Evolutionary conservation across 2,888 invertebrate species (phyloP).

Genomic region (Orchesella flavescens): DNA sequence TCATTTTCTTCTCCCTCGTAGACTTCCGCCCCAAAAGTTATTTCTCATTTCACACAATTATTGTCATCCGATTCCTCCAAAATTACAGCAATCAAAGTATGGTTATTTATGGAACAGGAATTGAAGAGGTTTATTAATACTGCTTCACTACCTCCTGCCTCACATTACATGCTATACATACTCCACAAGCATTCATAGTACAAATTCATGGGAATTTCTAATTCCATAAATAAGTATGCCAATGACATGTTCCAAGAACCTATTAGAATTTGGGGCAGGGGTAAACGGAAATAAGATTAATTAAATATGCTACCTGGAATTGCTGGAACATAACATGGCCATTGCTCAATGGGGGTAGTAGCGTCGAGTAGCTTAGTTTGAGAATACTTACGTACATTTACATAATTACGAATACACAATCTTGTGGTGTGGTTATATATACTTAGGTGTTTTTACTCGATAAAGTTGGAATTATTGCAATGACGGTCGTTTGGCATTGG

Average conservation of each 20-base stretch:
- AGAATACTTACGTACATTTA: background rate
- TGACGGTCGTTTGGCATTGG: too few species aligned
- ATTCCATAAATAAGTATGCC: background rate
- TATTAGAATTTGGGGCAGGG: too few species aligned
- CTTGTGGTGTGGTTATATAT: too few species aligned
- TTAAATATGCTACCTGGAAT: too few species aligned
- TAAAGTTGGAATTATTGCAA: too few species aligned
- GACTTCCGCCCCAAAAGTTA: slow-evolving; percentile 13
- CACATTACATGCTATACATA: too few species aligned
- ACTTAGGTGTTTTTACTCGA: too few species aligned
- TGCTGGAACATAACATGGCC: background rate
- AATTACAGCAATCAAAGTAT: background rate
- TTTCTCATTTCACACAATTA: slow-evolving; percentile 35
- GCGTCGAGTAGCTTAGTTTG: too few species aligned
- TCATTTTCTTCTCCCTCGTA: slow-evolving; percentile 14
- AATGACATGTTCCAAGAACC: too few species aligned
- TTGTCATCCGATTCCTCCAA: slow-evolving; percentile 8
- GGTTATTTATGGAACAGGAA: background rate
- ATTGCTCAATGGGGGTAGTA: background rate
- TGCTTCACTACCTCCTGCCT: too few species aligned
- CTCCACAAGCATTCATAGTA: too few species aligned
- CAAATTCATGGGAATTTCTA: slow-evolving; percentile 8
- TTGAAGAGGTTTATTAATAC: background rate
- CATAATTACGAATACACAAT: background rate
- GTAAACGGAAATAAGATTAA: too few species aligned